Base-by-base conservation (phyloP, 2,113 vertebrate genomes). In the Pelecanoides urinatrix region DNA sequence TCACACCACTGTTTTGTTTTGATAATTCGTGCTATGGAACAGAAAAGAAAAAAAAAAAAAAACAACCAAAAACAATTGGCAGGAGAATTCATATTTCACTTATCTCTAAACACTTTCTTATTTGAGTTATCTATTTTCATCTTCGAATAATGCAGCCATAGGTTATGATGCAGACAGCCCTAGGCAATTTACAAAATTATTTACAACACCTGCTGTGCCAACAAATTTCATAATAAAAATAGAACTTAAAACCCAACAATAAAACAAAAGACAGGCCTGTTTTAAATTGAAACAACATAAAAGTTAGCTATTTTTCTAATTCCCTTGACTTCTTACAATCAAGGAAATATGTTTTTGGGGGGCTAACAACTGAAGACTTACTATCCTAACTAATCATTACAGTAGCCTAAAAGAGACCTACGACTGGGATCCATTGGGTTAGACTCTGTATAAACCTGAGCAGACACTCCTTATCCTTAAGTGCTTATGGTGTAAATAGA, bases 1-100 rank as follows among this genome's bases (percentile, higher is more conserved):
- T 99, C 99, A 98, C 99, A 99, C 99, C 99, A 99, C 98, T 99
- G 99, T 98, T 98, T 99, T 86, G 99, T 99, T 98, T 97, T 99
- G 98, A 99, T 99, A 96, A 99, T 99, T 50, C 98, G 98, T 55
- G 99, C 99, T 99, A 98, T 16, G 56, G 90, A 97, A 94, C 80
- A 97, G 73, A 93, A 88, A 90, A 83, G 77, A 90, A 79, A 71
- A 45, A 47, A 40, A 44, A 55, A 86, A 68, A 89, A 56, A 34
- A 65, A 84, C 26, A 83, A 91, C 63, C 17, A 93, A 91, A 93
- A 86, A 75, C 45, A 84, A 89, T 92, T 95, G 87, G 92, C 90
- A 96, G 45, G 75, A 96, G 73, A 95, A 90, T 87, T 94, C 81
- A 90, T 30, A 81, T 96, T 95, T 95, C 71, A 88, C 77, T 96